Percentiles rank a stretch among this genome's conserved stretches.
Conservation (phyloP, 2,113 vertebrate genomes). For the Hydrochoerus hydrochaeris region DNA sequence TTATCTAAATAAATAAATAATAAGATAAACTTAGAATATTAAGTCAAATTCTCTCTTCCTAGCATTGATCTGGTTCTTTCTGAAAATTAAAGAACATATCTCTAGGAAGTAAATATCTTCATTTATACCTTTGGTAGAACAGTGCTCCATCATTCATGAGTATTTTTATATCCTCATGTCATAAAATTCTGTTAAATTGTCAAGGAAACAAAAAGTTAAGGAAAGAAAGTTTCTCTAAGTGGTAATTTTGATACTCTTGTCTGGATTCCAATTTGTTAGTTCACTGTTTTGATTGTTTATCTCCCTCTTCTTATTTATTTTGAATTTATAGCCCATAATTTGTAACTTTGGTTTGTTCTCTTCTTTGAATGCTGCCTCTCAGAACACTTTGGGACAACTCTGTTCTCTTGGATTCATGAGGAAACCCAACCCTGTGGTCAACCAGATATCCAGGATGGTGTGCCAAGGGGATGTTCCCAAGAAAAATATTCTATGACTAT, state of each 20-base stretch:
- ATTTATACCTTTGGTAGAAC: not conserved
- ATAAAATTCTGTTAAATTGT: not conserved
- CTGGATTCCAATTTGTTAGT: not conserved
- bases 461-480: not conserved
- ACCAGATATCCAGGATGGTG: not conserved
- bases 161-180: not conserved
- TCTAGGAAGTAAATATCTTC: not conserved
- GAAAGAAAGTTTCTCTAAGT: not conserved
- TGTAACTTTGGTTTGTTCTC: not conserved
- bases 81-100: not conserved
- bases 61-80: not conserved
- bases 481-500: not conserved
- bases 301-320: not conserved
- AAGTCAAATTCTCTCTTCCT: not conserved
- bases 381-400: not conserved
- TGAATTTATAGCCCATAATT: not conserved
- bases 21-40: not conserved
- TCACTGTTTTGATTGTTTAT: not conserved
- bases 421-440: not conserved
- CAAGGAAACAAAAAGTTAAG: not conserved
- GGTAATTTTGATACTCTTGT: not conserved
- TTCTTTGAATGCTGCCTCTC: not conserved
- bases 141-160: not conserved
- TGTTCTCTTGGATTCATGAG: not conserved
- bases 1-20: too few species aligned